These are phyloP conservation scores for Penelope pileata DNA, from an alignment of 2,113 vertebrate genomes.

Conservation along the genomic window DNA sequence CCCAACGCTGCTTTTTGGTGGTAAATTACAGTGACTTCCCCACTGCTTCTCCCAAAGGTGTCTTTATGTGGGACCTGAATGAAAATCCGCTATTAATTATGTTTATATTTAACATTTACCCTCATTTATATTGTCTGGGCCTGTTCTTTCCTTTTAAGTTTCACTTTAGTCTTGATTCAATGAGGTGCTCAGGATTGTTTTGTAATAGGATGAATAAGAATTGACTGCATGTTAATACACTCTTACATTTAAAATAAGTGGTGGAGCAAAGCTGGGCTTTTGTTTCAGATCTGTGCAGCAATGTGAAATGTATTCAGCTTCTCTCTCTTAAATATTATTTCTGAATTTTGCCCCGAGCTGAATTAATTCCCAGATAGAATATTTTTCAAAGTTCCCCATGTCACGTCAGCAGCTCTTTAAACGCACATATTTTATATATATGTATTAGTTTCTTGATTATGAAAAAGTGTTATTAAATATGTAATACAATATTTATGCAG, in stretches of 20 bases:
- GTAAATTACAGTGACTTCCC: neutral
- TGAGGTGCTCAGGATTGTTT: neutral
- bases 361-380: neutral
- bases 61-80: neutral
- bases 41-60: neutral
- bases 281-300: neutral
- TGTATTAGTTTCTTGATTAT: neutral
- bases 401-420: neutral
- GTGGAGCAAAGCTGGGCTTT: neutral
- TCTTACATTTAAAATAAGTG: neutral
- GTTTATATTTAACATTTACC: neutral
- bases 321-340: neutral
- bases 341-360: conserved; percentile 6
- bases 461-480: conserved; percentile 18
- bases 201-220: neutral
- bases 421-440: neutral
- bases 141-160: neutral
- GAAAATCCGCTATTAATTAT: neutral
- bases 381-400: neutral
- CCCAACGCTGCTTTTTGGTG: neutral
- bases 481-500: conserved; percentile 41
- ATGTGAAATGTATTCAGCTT: neutral
- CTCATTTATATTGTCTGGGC: neutral
- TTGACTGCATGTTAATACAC: neutral
- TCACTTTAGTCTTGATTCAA: neutral